These are phyloP conservation scores for Nomada ruficornis DNA, from an alignment of 2,888 invertebrate genomes.

Conservation along the genomic window DNA sequence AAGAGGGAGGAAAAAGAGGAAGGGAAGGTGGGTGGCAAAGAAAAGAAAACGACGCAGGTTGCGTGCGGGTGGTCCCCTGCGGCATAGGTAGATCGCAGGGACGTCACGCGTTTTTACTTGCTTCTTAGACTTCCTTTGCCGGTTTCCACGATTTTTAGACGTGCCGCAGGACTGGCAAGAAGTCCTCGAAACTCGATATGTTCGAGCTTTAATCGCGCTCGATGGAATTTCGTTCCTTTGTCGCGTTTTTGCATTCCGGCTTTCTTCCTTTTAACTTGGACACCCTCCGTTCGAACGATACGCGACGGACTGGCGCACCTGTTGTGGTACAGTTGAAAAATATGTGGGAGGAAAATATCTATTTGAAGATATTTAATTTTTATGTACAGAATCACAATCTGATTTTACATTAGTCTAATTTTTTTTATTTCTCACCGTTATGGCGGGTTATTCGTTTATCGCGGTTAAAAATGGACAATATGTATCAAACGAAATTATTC, in stretches of 20 bases:
- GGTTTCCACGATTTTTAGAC: slow-evolving; percentile 46
- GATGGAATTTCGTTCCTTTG: slow-evolving; percentile 20
- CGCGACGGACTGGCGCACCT: too few species aligned
- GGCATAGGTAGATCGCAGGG: slow-evolving; percentile 76
- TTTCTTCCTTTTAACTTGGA: too few species aligned
- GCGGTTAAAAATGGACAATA: too few species aligned
- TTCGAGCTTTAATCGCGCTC: slow-evolving; percentile 31
- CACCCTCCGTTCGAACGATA: too few species aligned
- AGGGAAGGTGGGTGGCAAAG: slow-evolving; percentile 67
- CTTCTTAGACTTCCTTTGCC: slow-evolving; percentile 64
- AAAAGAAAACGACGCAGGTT: slow-evolving; percentile 74
- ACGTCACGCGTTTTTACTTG: slow-evolving; percentile 77
- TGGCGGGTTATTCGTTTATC: too few species aligned
- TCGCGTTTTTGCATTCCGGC: background rate
- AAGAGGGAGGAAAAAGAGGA: slow-evolving; percentile 62
- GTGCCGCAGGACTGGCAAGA: background rate
- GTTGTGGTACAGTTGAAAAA: too few species aligned
- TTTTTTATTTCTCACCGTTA: too few species aligned
- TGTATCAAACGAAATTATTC: too few species aligned
- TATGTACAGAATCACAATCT: too few species aligned
- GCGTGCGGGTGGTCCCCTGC: slow-evolving; percentile 82
- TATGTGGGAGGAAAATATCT: too few species aligned
- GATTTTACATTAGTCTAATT: too few species aligned
- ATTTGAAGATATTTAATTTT: too few species aligned
- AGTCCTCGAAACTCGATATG: slow-evolving; percentile 30